These are phyloP conservation scores for Apostichopus parvimensis DNA, from an alignment of 35 echinoderm and acorn worm genomes.

Conservation along the genomic window DNA sequence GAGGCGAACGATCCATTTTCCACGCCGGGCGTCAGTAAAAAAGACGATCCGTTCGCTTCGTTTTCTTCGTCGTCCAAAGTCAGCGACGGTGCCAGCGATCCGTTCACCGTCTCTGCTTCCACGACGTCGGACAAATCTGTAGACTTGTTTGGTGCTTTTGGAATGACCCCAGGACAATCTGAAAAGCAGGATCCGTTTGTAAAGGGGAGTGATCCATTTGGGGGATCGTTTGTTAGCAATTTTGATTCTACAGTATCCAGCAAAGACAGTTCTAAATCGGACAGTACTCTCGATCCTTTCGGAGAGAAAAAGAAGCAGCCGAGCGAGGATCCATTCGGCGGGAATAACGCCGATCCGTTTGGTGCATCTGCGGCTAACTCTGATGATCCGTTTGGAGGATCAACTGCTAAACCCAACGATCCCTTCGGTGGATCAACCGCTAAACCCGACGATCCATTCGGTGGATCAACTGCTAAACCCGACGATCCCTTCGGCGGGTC, in stretches of 20 bases:
- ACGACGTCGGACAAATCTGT: conserved; percentile 22
- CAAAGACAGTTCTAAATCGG: conserved; percentile 25
- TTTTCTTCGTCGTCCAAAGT: conserved; percentile 6
- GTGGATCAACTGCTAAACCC: conserved; percentile 16
- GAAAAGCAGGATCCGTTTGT: conserved; percentile 71
- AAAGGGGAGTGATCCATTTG: conserved; percentile 50
- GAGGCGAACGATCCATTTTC: conserved; percentile 59
- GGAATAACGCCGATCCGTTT: conserved; percentile 42
- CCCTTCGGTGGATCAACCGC: conserved; percentile 25
- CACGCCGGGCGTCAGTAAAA: conserved; percentile 40
- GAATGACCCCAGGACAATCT: conserved; percentile 25
- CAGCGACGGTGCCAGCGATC: conserved; percentile 48
- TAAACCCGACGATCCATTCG: conserved; percentile 54
- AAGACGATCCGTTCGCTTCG: conserved; percentile 73
- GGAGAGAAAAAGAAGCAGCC: conserved; percentile 2
- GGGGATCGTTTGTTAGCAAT: conserved; percentile 32
- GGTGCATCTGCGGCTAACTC: conserved; percentile 4
- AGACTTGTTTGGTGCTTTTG: conserved; percentile 50
- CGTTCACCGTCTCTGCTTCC: conserved; percentile 39
- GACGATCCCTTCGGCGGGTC: conserved; percentile 48
- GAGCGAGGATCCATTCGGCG: conserved; percentile 22
- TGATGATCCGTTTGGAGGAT: conserved; percentile 54
- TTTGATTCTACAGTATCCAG: conserved; percentile 30
- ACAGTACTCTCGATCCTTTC: conserved; percentile 61
- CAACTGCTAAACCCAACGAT: conserved; percentile 19